A percentile compares a stretch with the other conserved stretches of the same genome.
These are phyloP conservation scores for Tragulus kanchil DNA, from an alignment of 2,113 vertebrate species.

Conservation along the genomic window DNA sequence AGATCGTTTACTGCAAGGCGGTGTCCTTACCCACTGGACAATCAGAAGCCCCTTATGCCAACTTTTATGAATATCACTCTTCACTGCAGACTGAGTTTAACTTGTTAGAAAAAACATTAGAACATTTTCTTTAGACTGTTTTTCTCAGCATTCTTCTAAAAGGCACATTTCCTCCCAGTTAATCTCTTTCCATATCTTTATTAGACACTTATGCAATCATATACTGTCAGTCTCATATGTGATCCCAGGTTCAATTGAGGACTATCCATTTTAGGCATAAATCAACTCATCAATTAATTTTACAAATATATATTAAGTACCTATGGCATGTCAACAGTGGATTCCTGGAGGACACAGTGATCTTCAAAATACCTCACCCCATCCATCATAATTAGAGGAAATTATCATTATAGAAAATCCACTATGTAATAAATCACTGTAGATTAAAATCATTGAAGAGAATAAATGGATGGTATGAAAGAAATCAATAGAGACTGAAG, in stretches of 20 bases:
- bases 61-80: conserved; percentile 49
- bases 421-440: not conserved
- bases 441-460: not conserved
- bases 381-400: not conserved
- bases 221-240: not conserved
- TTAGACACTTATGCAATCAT: not conserved
- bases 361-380: not conserved
- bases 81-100: conserved; percentile 2
- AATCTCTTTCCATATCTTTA: not conserved
- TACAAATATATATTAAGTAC: not conserved
- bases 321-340: not conserved
- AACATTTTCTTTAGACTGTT: not conserved
- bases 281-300: not conserved
- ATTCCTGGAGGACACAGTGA: not conserved
- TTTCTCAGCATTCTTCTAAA: not conserved
- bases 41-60: not conserved
- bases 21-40: too few species aligned
- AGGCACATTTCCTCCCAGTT: not conserved
- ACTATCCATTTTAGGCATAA: not conserved
- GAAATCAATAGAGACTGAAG: not conserved
- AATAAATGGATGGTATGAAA: not conserved
- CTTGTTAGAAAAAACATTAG: conserved; percentile 12
- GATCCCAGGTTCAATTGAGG: not conserved
- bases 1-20: too few species aligned
- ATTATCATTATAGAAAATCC: not conserved